These are phyloP conservation scores for Pseudochromis fuscus DNA, from an alignment of 2,797 vertebrate species.

Conservation along the genomic window DNA sequence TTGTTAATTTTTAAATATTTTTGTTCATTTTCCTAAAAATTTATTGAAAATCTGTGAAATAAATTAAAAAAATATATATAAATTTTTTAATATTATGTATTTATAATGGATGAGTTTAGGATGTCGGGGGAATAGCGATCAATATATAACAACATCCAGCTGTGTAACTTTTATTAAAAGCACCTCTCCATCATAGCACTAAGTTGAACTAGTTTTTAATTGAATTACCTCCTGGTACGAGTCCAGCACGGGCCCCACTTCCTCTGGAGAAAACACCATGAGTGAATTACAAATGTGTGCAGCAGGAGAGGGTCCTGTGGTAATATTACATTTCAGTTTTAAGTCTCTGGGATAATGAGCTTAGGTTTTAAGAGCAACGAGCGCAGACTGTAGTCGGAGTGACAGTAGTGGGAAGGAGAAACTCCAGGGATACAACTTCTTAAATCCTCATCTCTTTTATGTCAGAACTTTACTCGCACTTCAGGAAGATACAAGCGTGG, in stretches of 20 bases:
- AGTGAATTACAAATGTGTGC: conserved; percentile 79
- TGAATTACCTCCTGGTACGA: conserved; percentile 72
- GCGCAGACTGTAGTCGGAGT: conserved; percentile 61
- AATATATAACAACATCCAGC: no score
- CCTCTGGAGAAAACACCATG: conserved; percentile 73
- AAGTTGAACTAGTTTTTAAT: conserved; percentile 75
- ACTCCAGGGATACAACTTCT: conserved; percentile 80
- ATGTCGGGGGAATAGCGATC: no score
- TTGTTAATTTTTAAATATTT: no score
- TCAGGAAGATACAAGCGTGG: conserved; percentile 59
- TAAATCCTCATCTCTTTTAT: conserved; percentile 82
- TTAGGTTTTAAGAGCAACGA: conserved; percentile 79
- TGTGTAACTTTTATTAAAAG: conserved; percentile 64
- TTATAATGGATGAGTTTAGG: no score
- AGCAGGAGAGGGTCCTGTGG: conserved; percentile 74
- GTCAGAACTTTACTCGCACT: conserved; percentile 75
- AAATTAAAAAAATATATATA: no score
- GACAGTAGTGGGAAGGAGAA: conserved; percentile 65
- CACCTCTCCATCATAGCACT: conserved; percentile 59
- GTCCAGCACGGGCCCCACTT: conserved; percentile 52
- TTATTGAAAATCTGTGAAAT: no score
- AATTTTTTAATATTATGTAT: no score
- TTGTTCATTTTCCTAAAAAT: no score
- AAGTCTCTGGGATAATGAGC: conserved; percentile 84
- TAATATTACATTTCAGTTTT: conserved; percentile 79